A percentile compares a stretch with the other conserved stretches of the same genome.
Evolutionary conservation across 2,888 invertebrate genomes (phyloP).

Genomic region (Tipula helvola): DNA sequence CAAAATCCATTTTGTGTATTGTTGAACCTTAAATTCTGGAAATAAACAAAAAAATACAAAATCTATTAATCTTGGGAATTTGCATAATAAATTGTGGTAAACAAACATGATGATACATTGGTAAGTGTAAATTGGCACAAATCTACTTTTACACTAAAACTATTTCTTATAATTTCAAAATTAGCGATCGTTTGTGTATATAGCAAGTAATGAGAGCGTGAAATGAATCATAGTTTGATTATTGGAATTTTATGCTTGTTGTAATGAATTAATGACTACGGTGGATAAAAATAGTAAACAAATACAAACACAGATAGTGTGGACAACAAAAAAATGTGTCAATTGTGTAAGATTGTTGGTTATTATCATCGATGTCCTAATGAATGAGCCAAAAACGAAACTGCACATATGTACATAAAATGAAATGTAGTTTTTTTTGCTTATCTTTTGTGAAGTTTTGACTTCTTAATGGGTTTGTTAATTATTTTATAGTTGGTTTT

Average conservation of each 20-base stretch:
- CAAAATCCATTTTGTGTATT: slow-evolving; percentile 12
- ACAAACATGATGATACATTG: not conserved
- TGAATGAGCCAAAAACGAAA: too few relatives aligned
- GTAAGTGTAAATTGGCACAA: not conserved
- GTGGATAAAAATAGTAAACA: not conserved
- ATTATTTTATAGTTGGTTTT: not conserved
- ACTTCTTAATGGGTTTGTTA: not conserved
- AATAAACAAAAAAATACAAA: not conserved
- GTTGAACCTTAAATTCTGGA: not conserved
- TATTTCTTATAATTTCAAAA: too few relatives aligned
- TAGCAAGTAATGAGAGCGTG: not conserved
- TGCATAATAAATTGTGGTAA: not conserved
- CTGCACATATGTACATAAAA: not conserved
- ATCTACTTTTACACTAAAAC: not conserved
- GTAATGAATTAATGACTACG: not conserved
- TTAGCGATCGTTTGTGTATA: not conserved
- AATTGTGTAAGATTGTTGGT: not conserved
- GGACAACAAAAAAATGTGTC: not conserved
- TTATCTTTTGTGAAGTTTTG: not conserved
- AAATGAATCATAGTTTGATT: not conserved
- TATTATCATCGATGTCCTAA: not conserved
- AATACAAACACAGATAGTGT: not conserved
- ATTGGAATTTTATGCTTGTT: not conserved
- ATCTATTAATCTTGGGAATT: not conserved
- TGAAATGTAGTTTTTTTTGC: not conserved